Conservation (phyloP, 2,797 vertebrate species). For the Sebastes reedi region DNA sequence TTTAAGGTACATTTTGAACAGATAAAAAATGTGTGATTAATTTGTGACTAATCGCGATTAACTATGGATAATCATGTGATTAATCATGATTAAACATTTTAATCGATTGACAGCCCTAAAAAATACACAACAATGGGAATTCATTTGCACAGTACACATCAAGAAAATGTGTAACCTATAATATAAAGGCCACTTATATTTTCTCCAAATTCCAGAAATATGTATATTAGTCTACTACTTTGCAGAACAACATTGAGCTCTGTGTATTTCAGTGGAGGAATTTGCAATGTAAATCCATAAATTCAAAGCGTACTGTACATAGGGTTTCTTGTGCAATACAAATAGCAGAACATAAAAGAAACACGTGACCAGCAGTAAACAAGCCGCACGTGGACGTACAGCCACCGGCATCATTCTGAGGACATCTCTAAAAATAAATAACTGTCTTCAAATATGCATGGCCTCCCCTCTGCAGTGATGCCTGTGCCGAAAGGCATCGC, state of each 20-base stretch:
- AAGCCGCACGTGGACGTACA: conserved; percentile 27
- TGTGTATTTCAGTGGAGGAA: neutral
- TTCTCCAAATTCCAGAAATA: neutral
- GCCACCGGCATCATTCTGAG: conserved; percentile 10
- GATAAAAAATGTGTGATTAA: too few relatives aligned
- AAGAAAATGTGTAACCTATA: neutral
- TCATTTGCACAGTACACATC: neutral
- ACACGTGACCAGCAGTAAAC: conserved; percentile 18
- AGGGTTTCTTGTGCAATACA: neutral
- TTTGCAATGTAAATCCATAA: neutral
- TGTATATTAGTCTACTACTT: neutral
- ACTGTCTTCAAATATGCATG: conserved; percentile 60
- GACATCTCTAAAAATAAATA: conserved; percentile 68
- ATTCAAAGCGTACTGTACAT: neutral
- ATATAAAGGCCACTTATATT: neutral
- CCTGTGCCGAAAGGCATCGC: neutral
- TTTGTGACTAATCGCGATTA: too few relatives aligned
- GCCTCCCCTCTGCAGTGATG: conserved; percentile 6
- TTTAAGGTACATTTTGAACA: too few relatives aligned
- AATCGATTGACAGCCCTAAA: neutral
- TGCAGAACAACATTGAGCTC: neutral
- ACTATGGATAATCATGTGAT: too few relatives aligned
- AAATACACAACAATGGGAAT: neutral
- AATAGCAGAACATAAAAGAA: neutral
- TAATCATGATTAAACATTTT: too few relatives aligned